These are phyloP conservation scores for Apocrypta bakeri DNA, from an alignment of 1,140 invertebrate species.

Conservation along the genomic window DNA sequence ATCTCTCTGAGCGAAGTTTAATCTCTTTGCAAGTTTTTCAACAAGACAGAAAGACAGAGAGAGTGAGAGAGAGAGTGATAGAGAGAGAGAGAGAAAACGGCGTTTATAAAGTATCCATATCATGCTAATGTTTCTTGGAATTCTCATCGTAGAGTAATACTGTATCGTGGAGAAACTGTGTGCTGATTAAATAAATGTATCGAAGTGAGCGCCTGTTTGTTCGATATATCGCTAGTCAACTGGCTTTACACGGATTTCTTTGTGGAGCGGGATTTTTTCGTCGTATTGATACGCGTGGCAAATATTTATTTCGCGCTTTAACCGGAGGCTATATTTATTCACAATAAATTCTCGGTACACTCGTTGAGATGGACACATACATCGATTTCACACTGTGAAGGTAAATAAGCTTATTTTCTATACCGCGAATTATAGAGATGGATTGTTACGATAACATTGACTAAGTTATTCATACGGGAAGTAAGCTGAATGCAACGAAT, in stretches of 20 bases:
- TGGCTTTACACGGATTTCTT: constrained; percentile 3
- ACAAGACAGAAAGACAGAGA: background rate
- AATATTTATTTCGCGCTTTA: constrained; percentile 20
- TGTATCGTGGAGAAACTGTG: background rate
- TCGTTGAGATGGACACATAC: background rate
- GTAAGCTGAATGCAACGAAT: background rate
- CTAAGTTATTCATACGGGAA: background rate
- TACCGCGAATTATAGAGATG: too few relatives aligned
- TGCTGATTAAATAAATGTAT: constrained; percentile 8
- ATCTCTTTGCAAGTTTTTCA: constrained; percentile 45
- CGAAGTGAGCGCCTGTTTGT: constrained; percentile 9
- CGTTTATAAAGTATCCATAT: constrained; percentile 2
- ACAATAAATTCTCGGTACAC: constrained; percentile 7
- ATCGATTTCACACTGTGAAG: background rate
- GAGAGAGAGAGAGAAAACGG: background rate
- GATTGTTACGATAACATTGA: background rate
- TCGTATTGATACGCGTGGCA: background rate
- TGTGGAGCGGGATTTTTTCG: background rate
- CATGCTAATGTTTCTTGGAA: too few relatives aligned
- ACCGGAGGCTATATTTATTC: background rate
- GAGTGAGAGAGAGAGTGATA: background rate
- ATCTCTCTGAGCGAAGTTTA: constrained; percentile 11
- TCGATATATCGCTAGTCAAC: background rate
- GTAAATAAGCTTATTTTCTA: constrained; percentile 1
- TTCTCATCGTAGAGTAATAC: background rate